Evolutionary conservation across 2,888 invertebrate genomes (phyloP).

Genomic region (Melolontha melolontha): DNA sequence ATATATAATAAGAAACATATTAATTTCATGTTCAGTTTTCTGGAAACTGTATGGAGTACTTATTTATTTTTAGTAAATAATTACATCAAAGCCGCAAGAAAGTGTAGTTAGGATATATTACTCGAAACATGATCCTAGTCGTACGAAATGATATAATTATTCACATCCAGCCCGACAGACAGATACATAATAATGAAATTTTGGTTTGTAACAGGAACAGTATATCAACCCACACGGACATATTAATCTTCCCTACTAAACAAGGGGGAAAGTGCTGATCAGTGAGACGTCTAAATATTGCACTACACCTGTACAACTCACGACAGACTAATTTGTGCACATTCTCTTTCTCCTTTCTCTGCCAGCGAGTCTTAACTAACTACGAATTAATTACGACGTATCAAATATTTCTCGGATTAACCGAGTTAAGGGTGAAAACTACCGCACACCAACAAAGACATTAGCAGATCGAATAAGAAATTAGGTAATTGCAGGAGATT

Average conservation of each 20-base stretch:
- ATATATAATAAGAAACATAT: no score
- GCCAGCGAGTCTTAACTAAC: conserved; percentile 10
- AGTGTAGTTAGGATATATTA: no score
- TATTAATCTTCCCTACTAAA: conserved; percentile 27
- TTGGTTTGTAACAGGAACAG: conserved; percentile 20
- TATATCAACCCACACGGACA: conserved; percentile 24
- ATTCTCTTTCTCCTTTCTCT: neutral
- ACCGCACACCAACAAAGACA: neutral
- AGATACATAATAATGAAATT: conserved; percentile 35
- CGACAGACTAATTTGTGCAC: conserved; percentile 31
- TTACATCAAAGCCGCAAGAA: no score
- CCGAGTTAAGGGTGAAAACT: conserved; percentile 19
- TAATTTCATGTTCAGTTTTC: no score
- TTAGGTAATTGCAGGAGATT: conserved; percentile 17
- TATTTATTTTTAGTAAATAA: no score
- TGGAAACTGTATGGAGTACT: no score
- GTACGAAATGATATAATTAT: conserved; percentile 10
- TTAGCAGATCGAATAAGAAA: conserved; percentile 22
- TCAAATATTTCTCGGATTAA: conserved; percentile 33
- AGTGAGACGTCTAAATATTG: conserved; percentile 21
- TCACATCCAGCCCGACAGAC: conserved; percentile 22
- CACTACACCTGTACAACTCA: conserved; percentile 29
- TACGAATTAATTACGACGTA: conserved; percentile 37
- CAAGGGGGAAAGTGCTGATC: conserved; percentile 28
- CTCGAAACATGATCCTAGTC: neutral